Evolutionary conservation across 2,797 vertebrate genomes (phyloP).

Genomic region (Leuciscus waleckii): DNA sequence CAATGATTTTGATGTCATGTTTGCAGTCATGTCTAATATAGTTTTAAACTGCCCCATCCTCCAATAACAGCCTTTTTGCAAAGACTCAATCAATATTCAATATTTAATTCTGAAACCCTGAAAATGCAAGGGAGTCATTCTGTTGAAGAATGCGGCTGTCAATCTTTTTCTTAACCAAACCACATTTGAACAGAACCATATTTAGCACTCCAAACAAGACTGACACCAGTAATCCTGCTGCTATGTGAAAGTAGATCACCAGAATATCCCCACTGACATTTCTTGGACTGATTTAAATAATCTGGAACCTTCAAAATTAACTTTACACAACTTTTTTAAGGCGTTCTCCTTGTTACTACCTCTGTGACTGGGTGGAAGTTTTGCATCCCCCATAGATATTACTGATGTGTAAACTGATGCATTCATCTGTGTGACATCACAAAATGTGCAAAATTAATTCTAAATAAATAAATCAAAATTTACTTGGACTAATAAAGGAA

Average conservation of each 20-base stretch:
- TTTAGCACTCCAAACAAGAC: neutral
- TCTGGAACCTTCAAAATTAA: neutral
- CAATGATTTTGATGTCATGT: too few relatives aligned
- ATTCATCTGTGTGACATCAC: neutral
- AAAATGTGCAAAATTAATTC: neutral
- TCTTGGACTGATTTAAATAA: neutral
- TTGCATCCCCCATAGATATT: neutral
- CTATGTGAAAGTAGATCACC: neutral
- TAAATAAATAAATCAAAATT: neutral
- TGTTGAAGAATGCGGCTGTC: neutral
- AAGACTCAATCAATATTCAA: neutral
- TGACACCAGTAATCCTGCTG: neutral
- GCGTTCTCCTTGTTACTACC: neutral
- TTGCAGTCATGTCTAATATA: neutral
- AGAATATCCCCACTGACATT: neutral
- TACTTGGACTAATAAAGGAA: neutral
- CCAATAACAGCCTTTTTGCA: neutral
- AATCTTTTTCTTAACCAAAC: conserved; percentile 1
- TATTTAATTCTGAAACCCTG: neutral
- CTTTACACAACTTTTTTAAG: neutral
- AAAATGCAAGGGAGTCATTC: neutral
- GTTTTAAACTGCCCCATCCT: neutral
- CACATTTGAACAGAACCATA: neutral
- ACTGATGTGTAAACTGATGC: neutral
- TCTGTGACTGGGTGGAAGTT: neutral